Evolutionary conservation across 1,140 invertebrate species (phyloP).

Genomic region (Drosophila sturtevanti): DNA sequence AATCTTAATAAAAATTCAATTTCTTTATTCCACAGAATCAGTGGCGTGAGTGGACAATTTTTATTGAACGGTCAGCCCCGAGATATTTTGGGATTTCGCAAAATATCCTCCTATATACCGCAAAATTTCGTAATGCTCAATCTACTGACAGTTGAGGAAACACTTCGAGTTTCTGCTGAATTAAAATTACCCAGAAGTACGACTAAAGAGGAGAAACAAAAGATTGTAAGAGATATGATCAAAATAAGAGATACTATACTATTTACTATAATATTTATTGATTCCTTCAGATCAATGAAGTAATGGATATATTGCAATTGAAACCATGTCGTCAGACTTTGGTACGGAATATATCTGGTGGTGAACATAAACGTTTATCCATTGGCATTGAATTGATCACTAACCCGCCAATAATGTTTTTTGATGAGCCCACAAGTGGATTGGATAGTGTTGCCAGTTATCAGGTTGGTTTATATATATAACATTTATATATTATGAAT

Average conservation of each 20-base stretch:
- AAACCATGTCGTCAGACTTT: conserved; percentile 86
- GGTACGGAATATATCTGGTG: conserved; percentile 89
- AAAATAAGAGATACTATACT: too few relatives aligned
- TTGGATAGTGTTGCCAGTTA: conserved; percentile 89
- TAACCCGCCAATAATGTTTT: conserved; percentile 88
- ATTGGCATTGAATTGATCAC: conserved; percentile 93
- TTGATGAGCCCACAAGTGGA: conserved; percentile 90
- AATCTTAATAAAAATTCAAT: not conserved
- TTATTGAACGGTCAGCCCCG: conserved; percentile 89
- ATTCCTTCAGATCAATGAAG: conserved; percentile 84
- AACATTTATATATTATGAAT: too few relatives aligned
- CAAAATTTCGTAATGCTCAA: conserved; percentile 88
- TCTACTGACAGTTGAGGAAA: conserved; percentile 86
- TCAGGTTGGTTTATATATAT: conserved; percentile 65
- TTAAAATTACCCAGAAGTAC: conserved; percentile 84
- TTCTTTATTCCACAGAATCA: conserved; percentile 38
- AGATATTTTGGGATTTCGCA: conserved; percentile 87
- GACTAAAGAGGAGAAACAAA: conserved; percentile 41
- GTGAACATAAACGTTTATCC: conserved; percentile 92
- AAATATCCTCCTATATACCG: conserved; percentile 87
- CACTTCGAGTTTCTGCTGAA: conserved; percentile 86
- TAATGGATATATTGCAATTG: conserved; percentile 85
- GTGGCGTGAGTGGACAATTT: conserved; percentile 86
- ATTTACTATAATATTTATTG: not conserved
- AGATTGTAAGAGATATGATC: conserved; percentile 55